Percentiles rank a stretch among this genome's conserved stretches.
These are phyloP conservation scores for Phytoseiulus persimilis DNA, from an alignment of 2,888 invertebrate species.

Conservation along the genomic window DNA sequence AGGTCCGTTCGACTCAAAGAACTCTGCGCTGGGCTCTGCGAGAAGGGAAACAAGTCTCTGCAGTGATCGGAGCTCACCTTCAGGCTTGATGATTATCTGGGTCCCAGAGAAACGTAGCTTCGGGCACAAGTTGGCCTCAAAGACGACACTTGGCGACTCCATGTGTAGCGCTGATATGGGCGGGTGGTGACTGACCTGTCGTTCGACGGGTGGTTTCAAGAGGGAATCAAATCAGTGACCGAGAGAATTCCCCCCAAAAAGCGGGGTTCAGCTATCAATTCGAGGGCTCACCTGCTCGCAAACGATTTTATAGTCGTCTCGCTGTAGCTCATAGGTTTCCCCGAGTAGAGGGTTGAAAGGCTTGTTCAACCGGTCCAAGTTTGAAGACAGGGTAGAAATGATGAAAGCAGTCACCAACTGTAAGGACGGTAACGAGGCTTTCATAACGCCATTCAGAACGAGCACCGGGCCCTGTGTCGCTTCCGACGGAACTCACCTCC, in stretches of 20 bases:
- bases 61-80: constrained; percentile 56
- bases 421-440: neutral
- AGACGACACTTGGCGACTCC: constrained; percentile 68
- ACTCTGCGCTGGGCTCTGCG: neutral
- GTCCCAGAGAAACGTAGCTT: constrained; percentile 94
- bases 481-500: constrained; percentile 51
- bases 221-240: neutral
- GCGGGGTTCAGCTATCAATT: too few species aligned
- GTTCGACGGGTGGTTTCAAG: too few species aligned
- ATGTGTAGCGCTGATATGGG: constrained; percentile 91
- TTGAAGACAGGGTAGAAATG: constrained; percentile 82
- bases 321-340: constrained; percentile 76
- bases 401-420: constrained; percentile 74
- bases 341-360: constrained; percentile 93
- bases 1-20: too few species aligned
- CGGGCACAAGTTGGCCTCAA: constrained; percentile 88
- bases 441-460: neutral
- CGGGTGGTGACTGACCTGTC: constrained; percentile 88
- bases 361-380: constrained; percentile 89
- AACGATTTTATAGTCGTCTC: constrained; percentile 16
- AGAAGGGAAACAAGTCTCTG: neutral
- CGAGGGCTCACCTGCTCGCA: constrained; percentile 13
- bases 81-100: constrained; percentile 86
- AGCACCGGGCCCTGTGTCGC: too few species aligned
- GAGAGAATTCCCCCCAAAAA: neutral